Evolutionary conservation across 2,113 vertebrate species (phyloP), one percentile per base, ranked within the genome.

Genomic region (Pagrus major): DNA sequence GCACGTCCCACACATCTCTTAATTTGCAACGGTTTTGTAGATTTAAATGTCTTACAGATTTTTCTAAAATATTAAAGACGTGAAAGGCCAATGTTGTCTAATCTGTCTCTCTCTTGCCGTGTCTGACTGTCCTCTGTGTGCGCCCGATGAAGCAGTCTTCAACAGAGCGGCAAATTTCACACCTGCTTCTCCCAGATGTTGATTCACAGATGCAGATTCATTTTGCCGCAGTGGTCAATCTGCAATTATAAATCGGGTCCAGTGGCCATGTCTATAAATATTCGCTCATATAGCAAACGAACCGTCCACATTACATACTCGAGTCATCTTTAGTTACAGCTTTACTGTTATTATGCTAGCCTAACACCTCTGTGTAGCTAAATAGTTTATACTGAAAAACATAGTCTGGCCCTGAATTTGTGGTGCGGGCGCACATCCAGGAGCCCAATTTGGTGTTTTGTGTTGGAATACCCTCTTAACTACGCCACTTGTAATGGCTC

Each of bases 121-220:
- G 46, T 65, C 4, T 2, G 2, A 11, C 63, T 37, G 33, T 44
- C 60, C 60, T 46, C n/a, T 41, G 11, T 11, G 25, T 63, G 39
- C 6, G 29, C 39, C 56, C 5, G n/a, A 55, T 66, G 18, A 44
- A 54, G 37, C 61, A 16, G 21, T 27, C 55, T 65, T 55, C 49
- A 52, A 44, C 63, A 46, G 55, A 42, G 55, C 44, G 9, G 15
- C 18, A 42, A 35, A 52, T 55, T 27, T 81, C 35, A 69, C 64
- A 68, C 79, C 55, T 55, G 64, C 79, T 81, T 42, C 63, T 18
- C 29, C 70, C 63, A 75, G 44, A 69, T 55, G 56, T 63, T 46
- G 18, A 55, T 29, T 69, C 31, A 12, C 25, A n/a, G 59, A 59
- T 25, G 64, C 70, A 15, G 8, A 25, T 33, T 49, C 21, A 9